phyloP scores from a whole-genome alignment of 2,888 invertebrate genomes.

The Perdita meconis region DNA sequence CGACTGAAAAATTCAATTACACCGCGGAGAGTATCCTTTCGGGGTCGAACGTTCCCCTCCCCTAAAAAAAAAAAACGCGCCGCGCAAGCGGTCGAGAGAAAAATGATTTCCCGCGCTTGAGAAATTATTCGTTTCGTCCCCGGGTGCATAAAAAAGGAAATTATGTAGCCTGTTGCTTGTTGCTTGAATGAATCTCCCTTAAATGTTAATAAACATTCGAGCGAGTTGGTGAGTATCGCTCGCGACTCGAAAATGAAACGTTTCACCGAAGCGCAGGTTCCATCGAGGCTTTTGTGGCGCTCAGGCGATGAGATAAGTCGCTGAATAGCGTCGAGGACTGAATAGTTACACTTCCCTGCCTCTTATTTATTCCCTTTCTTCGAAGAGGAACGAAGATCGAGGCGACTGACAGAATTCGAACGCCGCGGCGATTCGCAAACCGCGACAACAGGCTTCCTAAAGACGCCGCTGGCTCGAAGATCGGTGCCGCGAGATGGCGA shows the following conservation, averaged over 20 bases:
- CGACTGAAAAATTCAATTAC: constrained; percentile 71
- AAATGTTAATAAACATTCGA: constrained; percentile 15
- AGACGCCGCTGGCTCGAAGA: background rate
- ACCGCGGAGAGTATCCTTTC: constrained; percentile 49
- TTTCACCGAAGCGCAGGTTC: background rate
- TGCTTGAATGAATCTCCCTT: constrained; percentile 18
- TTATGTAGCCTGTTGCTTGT: too few species aligned
- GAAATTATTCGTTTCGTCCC: too few species aligned
- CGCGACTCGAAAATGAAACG: background rate
- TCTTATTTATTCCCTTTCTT: constrained; percentile 15
- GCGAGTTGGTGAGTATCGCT: background rate
- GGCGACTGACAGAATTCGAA: constrained; percentile 20
- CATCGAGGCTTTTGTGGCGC: constrained; percentile 1
- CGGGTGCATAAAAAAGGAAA: too few species aligned
- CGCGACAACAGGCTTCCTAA: background rate
- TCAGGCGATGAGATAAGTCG: constrained; percentile 13
- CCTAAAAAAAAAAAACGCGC: background rate
- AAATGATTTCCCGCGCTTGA: constrained; percentile 57
- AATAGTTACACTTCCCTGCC: constrained; percentile 8
- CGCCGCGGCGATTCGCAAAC: background rate
- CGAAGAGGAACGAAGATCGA: background rate
- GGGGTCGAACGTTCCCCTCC: background rate
- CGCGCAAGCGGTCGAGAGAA: background rate
- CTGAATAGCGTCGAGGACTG: constrained; percentile 15
- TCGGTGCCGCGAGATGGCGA: background rate